Evolutionary conservation across 2,888 invertebrate species (phyloP).

Genomic region (Metacarcinus magister): DNA sequence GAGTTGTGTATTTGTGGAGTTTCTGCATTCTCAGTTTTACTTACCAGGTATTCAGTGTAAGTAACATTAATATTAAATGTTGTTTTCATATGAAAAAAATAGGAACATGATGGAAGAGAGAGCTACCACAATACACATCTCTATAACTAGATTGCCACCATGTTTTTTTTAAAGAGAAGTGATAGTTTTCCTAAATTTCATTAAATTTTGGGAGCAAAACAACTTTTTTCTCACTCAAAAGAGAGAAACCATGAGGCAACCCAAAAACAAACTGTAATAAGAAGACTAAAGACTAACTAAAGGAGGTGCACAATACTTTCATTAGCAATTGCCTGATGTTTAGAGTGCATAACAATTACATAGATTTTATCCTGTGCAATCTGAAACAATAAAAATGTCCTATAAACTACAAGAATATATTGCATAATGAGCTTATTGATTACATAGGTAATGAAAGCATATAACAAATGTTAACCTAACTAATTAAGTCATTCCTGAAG

Average conservation of each 20-base stretch:
- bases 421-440: constrained; percentile 9
- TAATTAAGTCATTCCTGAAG: background rate
- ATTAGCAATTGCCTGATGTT: background rate
- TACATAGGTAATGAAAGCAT: background rate
- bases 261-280: background rate
- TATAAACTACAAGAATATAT: background rate
- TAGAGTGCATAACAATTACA: background rate
- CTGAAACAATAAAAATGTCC: background rate
- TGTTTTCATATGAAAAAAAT: background rate
- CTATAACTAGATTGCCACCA: background rate
- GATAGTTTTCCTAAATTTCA: background rate
- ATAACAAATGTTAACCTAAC: background rate
- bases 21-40: background rate
- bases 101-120: background rate
- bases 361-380: background rate
- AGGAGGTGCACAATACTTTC: background rate
- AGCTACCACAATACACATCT: background rate
- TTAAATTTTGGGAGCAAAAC: background rate
- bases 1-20: background rate
- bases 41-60: too few species aligned
- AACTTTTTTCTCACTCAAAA: background rate
- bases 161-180: background rate
- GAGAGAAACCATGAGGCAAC: background rate
- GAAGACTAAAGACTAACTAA: background rate
- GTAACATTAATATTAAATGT: background rate